Base-by-base conservation (phyloP, 2,113 vertebrate genomes). In the Passer domesticus region DNA sequence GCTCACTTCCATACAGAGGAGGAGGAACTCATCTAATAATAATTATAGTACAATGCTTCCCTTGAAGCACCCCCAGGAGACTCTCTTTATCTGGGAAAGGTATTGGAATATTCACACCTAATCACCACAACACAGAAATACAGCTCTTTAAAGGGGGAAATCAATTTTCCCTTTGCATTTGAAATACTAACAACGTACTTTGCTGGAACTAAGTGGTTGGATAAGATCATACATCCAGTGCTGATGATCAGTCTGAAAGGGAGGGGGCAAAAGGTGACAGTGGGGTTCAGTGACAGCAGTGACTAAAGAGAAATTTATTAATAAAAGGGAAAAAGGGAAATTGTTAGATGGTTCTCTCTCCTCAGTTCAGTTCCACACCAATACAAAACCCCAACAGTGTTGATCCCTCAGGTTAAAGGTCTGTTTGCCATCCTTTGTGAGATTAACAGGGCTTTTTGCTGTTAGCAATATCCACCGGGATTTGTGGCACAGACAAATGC, bases 21-120 rank as follows among this genome's bases (percentile, higher is more conserved):
- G 44, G 75, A 90, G 64, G 79, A 96, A 95, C 64, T 78, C 39
- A 39, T 62, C 81, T 87, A 85, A 83, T 78, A 81, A 69, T 64
- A 67, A 50, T 90, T 89, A 46, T 13, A 58, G 56, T 43, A 78
- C 69, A 90, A 90, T 72, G 23, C 27, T 52, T 92, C 41, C 75
- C 75, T 77, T 5, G 0, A 94, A 96, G 56, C 39, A 74, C 44
- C 73, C 94, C 75, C 94, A 75, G 50, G 68, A 95, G 92, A 14
- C 44, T 90, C 72, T n/a, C 27, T 80, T 88, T 89, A 75, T 95
- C 75, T 86, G 52, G 64, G 52, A 92, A 70, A 81, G 44, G 39
- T 83, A 69, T 80, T 67, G 59, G 90, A 95, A 93, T 94, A 92
- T 86, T 96, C 90, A 93, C 83, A 90, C 56, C 85, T 92, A 88